Percentiles rank a stretch among this genome's conserved stretches.
These are phyloP conservation scores for Papilio polytes DNA, from an alignment of 1,140 invertebrate genomes.

Conservation along the genomic window DNA sequence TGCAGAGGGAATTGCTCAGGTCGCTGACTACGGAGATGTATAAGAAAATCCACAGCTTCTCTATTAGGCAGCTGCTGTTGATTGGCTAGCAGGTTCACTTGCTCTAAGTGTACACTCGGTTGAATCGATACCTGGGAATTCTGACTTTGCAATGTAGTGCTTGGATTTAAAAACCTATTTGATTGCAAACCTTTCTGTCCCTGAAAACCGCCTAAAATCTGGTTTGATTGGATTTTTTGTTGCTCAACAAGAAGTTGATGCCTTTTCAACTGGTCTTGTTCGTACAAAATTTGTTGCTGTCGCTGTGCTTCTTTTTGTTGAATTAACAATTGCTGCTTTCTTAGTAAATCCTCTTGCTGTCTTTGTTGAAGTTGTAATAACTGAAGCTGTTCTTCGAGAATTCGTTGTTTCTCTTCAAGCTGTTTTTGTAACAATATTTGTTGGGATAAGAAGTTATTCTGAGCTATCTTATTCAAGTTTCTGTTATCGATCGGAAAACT, in stretches of 20 bases:
- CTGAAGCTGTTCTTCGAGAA: conserved; percentile 88
- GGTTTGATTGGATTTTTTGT: conserved; percentile 60
- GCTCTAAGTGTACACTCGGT: conserved; percentile 79
- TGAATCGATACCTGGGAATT: conserved; percentile 79
- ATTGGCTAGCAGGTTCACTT: conserved; percentile 56
- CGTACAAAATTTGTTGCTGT: conserved; percentile 84
- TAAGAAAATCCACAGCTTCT: conserved; percentile 81
- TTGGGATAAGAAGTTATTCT: conserved; percentile 69
- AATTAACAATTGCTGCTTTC: conserved; percentile 85
- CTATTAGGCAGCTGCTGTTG: conserved; percentile 78
- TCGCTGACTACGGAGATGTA: conserved; percentile 78
- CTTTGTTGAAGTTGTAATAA: conserved; percentile 88
- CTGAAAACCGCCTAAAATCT: conserved; percentile 59
- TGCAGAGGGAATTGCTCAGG: conserved; percentile 72
- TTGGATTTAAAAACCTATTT: conserved; percentile 67
- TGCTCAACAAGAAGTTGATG: conserved; percentile 81
- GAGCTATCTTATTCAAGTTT: conserved; percentile 51
- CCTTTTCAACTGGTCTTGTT: conserved; percentile 74
- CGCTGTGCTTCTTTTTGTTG: conserved; percentile 83
- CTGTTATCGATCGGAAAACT: conserved; percentile 43
- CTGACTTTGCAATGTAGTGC: conserved; percentile 54
- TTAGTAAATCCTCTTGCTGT: conserved; percentile 88
- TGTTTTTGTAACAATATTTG: conserved; percentile 84
- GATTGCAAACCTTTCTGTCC: conserved; percentile 61
- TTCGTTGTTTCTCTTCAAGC: conserved; percentile 87